Conservation (phyloP, 2,797 vertebrate genomes). For the Bothrops alternatus region DNA sequence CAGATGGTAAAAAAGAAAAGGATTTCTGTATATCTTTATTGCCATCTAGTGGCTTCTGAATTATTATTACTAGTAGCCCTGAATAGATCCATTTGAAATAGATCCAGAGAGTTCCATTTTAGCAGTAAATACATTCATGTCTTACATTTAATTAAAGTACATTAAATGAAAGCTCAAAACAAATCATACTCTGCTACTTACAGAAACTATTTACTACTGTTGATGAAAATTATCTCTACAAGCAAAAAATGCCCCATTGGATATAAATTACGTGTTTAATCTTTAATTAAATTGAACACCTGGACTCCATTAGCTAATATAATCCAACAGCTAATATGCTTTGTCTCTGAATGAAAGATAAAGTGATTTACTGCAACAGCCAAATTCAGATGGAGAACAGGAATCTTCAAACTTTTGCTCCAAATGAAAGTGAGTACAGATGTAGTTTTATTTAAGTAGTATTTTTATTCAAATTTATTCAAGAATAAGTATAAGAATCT, state of each 20-base stretch:
- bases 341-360: slow-evolving; percentile 17
- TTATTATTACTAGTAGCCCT: neutral
- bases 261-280: slow-evolving; percentile 40
- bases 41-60: neutral
- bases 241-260: slow-evolving; percentile 40
- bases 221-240: slow-evolving; percentile 43
- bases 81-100: slow-evolving; percentile 8
- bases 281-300: slow-evolving; percentile 21
- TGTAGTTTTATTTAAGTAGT: neutral
- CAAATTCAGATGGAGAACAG: neutral
- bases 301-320: slow-evolving; percentile 2
- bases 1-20: neutral
- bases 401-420: neutral
- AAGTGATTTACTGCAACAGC: neutral
- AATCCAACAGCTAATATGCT: slow-evolving; percentile 6
- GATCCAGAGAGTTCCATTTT: slow-evolving; percentile 34
- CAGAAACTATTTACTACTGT: slow-evolving; percentile 43
- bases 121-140: slow-evolving; percentile 37
- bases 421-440: neutral
- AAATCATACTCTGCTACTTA: slow-evolving; percentile 37
- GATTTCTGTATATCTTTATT: neutral
- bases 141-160: slow-evolving; percentile 45
- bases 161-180: slow-evolving; percentile 39
- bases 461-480: neutral
- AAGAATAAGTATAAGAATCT: neutral